Conservation (phyloP, 2,113 vertebrate genomes). For the Chionis minor region DNA sequence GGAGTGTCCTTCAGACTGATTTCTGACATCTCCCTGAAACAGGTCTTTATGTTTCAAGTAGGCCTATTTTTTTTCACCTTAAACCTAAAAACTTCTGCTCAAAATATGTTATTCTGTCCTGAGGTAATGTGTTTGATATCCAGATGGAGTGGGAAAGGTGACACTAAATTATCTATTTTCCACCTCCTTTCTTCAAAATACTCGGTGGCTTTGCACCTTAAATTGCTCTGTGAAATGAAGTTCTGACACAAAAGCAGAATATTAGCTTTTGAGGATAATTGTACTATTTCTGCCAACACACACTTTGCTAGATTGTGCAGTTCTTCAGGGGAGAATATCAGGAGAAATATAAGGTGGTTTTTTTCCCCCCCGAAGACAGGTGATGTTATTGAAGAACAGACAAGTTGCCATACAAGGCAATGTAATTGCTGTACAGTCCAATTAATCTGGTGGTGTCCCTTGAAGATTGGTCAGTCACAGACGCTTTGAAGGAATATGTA, state of each 20-base stretch:
- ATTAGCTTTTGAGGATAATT: background rate
- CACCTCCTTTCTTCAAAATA: background rate
- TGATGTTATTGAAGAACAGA: background rate
- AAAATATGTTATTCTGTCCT: background rate
- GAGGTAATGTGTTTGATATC: background rate
- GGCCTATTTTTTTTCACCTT: background rate
- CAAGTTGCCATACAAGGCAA: background rate
- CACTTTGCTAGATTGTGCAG: background rate
- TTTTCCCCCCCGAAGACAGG: background rate
- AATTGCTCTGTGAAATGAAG: background rate
- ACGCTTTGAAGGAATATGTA: background rate
- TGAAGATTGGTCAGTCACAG: background rate
- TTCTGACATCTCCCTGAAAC: background rate
- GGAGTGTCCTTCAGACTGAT: background rate
- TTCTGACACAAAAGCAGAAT: background rate
- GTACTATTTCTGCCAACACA: background rate
- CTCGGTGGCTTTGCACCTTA: background rate
- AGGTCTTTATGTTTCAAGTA: background rate
- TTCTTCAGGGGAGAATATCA: background rate
- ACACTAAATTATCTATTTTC: background rate
- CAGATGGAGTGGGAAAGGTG: background rate
- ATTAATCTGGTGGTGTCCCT: background rate
- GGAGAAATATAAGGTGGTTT: accelerated
- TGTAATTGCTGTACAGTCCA: background rate
- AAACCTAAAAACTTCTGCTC: background rate